phyloP scores from a whole-genome alignment of 1,140 invertebrate species.

The Pristionchus pacificus region DNA sequence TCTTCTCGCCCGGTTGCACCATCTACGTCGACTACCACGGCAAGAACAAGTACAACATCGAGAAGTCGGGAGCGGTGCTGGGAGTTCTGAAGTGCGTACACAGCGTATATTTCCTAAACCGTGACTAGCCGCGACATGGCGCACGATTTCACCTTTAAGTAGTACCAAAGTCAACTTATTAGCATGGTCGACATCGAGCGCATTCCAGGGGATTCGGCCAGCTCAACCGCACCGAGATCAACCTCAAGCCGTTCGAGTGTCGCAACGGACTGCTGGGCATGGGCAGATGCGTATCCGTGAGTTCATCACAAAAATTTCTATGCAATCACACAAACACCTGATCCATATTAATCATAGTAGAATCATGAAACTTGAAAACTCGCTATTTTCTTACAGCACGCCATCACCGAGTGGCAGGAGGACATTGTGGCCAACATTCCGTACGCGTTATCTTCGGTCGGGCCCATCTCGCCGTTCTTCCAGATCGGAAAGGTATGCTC shows the following conservation, averaged over 20 bases:
- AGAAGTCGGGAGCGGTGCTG: slow-evolving; percentile 71
- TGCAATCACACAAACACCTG: too few relatives aligned
- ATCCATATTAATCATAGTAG: too few relatives aligned
- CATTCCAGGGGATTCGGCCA: too few relatives aligned
- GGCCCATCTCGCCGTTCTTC: slow-evolving; percentile 82
- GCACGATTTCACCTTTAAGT: too few relatives aligned
- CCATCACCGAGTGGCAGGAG: slow-evolving; percentile 79
- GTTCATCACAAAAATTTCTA: too few relatives aligned
- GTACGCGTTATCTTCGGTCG: slow-evolving; percentile 80
- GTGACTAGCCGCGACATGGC: too few relatives aligned
- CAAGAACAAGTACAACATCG: slow-evolving; percentile 63
- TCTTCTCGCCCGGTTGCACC: slow-evolving; percentile 81
- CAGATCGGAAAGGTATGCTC: slow-evolving; percentile 73
- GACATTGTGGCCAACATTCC: slow-evolving; percentile 91
- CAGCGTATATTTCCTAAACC: too few relatives aligned
- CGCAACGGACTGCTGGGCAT: slow-evolving; percentile 64
- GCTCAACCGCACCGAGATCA: slow-evolving; percentile 83
- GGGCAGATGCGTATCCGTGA: slow-evolving; percentile 19
- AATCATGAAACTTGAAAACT: too few relatives aligned
- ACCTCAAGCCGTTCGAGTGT: slow-evolving; percentile 75
- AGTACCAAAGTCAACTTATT: too few relatives aligned
- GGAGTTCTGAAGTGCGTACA: slow-evolving; percentile 61
- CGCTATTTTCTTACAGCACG: slow-evolving; percentile 70
- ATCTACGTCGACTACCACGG: slow-evolving; percentile 88
- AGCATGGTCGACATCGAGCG: too few relatives aligned